phyloP scores from a whole-genome alignment of 2,888 invertebrate genomes.

The Pyrrhia umbra region DNA sequence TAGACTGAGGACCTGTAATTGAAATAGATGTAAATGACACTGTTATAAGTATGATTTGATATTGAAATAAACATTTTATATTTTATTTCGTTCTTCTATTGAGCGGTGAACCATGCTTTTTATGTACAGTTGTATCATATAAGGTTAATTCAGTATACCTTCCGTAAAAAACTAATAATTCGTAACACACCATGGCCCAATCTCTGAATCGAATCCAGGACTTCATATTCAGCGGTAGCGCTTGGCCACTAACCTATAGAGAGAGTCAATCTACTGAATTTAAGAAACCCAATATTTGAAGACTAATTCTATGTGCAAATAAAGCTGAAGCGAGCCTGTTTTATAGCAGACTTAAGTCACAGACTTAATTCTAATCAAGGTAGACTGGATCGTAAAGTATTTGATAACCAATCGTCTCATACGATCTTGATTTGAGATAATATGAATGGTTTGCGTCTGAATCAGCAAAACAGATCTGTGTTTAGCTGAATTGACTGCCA shows the following conservation, averaged over 20 bases:
- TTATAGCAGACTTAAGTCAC: not conserved
- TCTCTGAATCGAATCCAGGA: not conserved
- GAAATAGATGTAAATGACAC: too few relatives aligned
- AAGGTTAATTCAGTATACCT: too few relatives aligned
- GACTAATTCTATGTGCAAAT: not conserved
- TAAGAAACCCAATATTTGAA: not conserved
- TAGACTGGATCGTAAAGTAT: slow-evolving; percentile 45
- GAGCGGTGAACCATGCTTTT: too few relatives aligned
- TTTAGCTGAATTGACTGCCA: slow-evolving; percentile 6
- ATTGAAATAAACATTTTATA: too few relatives aligned
- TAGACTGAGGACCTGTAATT: too few relatives aligned
- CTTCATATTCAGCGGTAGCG: not conserved
- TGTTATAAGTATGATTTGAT: too few relatives aligned
- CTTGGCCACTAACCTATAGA: too few relatives aligned
- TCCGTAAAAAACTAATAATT: too few relatives aligned
- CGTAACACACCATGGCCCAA: too few relatives aligned
- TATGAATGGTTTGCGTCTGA: slow-evolving; percentile 21
- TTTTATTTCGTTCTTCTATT: too few relatives aligned
- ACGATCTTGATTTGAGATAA: slow-evolving; percentile 46
- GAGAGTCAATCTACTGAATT: too few relatives aligned
- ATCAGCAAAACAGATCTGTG: slow-evolving; percentile 24
- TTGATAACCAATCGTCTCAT: slow-evolving; percentile 34
- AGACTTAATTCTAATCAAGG: slow-evolving; percentile 29
- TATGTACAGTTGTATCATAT: too few relatives aligned
- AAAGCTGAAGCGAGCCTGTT: not conserved